Percentiles rank a stretch among this genome's conserved stretches.
Conservation (phyloP, 2,888 invertebrate species). For the Amitus sp. region DNA sequence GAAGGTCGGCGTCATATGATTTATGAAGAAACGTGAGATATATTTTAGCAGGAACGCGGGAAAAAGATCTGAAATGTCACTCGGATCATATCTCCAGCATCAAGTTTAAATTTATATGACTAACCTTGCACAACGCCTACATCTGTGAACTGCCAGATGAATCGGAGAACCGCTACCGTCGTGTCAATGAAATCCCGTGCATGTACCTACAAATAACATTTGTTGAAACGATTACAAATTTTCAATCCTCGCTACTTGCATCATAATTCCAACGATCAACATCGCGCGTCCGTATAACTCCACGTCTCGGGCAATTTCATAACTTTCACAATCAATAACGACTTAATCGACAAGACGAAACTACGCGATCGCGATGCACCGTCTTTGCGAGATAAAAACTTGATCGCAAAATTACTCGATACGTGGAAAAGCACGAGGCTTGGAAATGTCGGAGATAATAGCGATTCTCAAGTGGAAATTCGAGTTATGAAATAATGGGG, state of each 20-base stretch:
- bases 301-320: too few relatives aligned
- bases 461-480: too few relatives aligned
- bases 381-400: too few relatives aligned
- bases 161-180: constrained; percentile 12
- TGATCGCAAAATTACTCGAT: too few relatives aligned
- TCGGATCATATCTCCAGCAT: background rate
- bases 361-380: too few relatives aligned
- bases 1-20: constrained; percentile 10
- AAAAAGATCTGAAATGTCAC: constrained; percentile 9
- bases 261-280: background rate
- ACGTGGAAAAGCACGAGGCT: too few relatives aligned
- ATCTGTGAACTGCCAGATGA: constrained; percentile 16
- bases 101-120: constrained; percentile 8
- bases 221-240: constrained; percentile 1
- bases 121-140: constrained; percentile 19
- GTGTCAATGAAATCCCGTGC: constrained; percentile 3
- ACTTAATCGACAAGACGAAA: too few relatives aligned
- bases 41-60: constrained; percentile 1
- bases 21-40: constrained; percentile 12
- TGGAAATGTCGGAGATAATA: too few relatives aligned
- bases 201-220: constrained; percentile 5
- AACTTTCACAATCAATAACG: too few relatives aligned
- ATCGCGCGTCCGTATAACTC: background rate
- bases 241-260: constrained; percentile 2
- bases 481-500: too few relatives aligned